Evolutionary conservation across 1,140 invertebrate genomes (phyloP).

Genomic region (Dysdera silvatica): DNA sequence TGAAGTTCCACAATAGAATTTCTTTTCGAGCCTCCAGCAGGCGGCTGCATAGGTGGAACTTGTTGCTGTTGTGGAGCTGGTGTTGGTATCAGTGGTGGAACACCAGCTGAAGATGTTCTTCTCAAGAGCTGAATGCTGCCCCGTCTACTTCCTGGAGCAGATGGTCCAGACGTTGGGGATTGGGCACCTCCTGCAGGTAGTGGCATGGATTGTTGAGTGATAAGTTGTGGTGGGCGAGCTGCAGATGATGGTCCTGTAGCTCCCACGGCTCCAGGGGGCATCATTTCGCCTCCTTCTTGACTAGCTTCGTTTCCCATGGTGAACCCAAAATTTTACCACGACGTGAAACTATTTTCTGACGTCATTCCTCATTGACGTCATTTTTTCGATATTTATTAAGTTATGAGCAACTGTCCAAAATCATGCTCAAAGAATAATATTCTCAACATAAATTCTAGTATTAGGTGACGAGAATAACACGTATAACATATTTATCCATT

Average conservation of each 20-base stretch:
- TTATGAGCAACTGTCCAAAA: no score
- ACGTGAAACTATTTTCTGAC: background rate
- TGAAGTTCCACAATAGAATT: slow-evolving; percentile 33
- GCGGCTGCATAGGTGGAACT: no score
- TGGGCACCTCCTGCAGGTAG: background rate
- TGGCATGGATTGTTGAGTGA: slow-evolving; percentile 23
- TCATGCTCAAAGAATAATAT: no score
- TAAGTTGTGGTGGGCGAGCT: slow-evolving; percentile 8
- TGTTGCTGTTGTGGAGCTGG: no score
- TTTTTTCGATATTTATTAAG: no score
- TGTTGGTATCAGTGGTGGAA: background rate
- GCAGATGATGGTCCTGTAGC: background rate
- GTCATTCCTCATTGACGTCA: slow-evolving; percentile 7
- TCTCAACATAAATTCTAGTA: no score
- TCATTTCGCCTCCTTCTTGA: slow-evolving; percentile 22
- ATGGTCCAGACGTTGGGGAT: slow-evolving; percentile 1
- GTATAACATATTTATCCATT: background rate
- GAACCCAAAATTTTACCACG: background rate
- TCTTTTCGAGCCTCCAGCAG: background rate
- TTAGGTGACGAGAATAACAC: slow-evolving; percentile 1
- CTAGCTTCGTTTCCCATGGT: slow-evolving; percentile 31
- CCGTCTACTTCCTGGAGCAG: slow-evolving; percentile 7
- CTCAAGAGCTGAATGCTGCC: slow-evolving; percentile 22
- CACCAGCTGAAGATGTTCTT: background rate
- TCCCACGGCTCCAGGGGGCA: background rate